Evolutionary conservation across 2,888 invertebrate species (phyloP).

Genomic region (Xylota segnis): DNA sequence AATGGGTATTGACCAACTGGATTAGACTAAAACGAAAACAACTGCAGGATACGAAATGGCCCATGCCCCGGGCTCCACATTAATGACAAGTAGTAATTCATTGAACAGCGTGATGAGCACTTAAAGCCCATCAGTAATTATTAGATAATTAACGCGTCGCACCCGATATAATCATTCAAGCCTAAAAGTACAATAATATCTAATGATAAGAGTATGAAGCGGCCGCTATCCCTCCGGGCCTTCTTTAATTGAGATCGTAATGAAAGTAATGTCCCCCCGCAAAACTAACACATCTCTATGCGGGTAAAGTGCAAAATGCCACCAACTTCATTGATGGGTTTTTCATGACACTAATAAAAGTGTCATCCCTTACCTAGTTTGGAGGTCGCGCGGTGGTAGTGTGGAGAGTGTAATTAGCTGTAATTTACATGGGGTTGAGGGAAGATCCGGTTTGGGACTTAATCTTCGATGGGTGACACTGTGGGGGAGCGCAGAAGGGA

Average conservation of each 20-base stretch:
- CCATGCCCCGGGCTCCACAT: not conserved
- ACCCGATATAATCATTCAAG: slow-evolving; percentile 22
- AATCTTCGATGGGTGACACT: not conserved
- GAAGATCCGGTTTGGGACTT: not conserved
- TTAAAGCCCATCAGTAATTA: slow-evolving; percentile 43
- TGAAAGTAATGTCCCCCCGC: slow-evolving; percentile 16
- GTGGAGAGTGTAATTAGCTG: slow-evolving; percentile 28
- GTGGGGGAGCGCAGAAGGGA: not conserved
- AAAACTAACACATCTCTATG: not conserved
- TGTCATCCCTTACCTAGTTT: slow-evolving; percentile 30
- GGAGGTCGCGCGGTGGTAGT: not conserved
- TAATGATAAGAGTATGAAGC: slow-evolving; percentile 2
- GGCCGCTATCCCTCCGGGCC: not conserved
- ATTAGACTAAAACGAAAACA: not conserved
- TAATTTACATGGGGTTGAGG: slow-evolving; percentile 13
- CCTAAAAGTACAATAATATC: slow-evolving; percentile 31
- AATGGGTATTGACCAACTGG: not conserved
- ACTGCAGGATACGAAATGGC: not conserved
- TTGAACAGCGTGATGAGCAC: slow-evolving; percentile 24
- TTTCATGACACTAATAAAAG: slow-evolving; percentile 51
- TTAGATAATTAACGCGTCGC: slow-evolving; percentile 50
- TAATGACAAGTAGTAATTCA: slow-evolving; percentile 8
- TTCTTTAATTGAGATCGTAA: slow-evolving; percentile 24
- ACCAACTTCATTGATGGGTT: slow-evolving; percentile 29
- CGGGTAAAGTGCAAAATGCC: not conserved